phyloP scores from a whole-genome alignment of 2,797 vertebrate species.

The Carcharodon carcharias region DNA sequence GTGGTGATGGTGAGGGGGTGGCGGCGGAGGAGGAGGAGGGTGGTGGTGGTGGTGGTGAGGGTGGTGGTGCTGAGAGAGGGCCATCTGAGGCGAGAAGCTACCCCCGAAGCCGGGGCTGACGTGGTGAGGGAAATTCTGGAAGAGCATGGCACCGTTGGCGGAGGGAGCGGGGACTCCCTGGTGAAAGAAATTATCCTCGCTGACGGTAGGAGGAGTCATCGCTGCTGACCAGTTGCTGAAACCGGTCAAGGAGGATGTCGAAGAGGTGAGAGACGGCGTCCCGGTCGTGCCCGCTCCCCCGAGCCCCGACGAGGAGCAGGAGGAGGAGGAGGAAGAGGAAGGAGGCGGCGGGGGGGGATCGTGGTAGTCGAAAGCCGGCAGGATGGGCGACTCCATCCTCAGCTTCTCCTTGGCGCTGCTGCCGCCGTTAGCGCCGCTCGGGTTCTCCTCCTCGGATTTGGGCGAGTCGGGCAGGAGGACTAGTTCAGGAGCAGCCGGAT shows the following conservation, averaged over 20 bases:
- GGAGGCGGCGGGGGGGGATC: slow-evolving; percentile 55
- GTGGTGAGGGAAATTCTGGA: slow-evolving; percentile 97
- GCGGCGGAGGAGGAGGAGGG: slow-evolving; percentile 80
- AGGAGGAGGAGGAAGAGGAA: neutral
- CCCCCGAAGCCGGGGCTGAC: slow-evolving; percentile 90
- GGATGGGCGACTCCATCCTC: slow-evolving; percentile 86
- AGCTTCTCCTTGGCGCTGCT: slow-evolving; percentile 86
- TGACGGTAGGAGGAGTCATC: slow-evolving; percentile 86
- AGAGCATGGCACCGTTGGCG: slow-evolving; percentile 85
- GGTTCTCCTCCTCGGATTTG: slow-evolving; percentile 69
- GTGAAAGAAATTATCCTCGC: slow-evolving; percentile 94
- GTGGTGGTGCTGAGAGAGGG: slow-evolving; percentile 91
- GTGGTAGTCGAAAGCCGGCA: slow-evolving; percentile 93
- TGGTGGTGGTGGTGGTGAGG: slow-evolving; percentile 61
- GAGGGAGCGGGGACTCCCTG: slow-evolving; percentile 78
- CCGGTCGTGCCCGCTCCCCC: slow-evolving; percentile 60
- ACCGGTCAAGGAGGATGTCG: slow-evolving; percentile 85
- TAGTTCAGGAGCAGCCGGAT: slow-evolving; percentile 65
- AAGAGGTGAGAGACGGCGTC: slow-evolving; percentile 82
- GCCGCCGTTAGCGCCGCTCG: neutral
- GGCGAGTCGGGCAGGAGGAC: slow-evolving; percentile 80
- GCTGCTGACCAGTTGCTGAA: slow-evolving; percentile 98
- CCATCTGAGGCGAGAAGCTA: slow-evolving; percentile 93
- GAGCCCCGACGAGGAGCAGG: slow-evolving; percentile 60
- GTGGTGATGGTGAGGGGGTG: slow-evolving; percentile 90